phyloP scores from a whole-genome alignment of 2,888 invertebrate species.

The Drosophila nr. fundita region DNA sequence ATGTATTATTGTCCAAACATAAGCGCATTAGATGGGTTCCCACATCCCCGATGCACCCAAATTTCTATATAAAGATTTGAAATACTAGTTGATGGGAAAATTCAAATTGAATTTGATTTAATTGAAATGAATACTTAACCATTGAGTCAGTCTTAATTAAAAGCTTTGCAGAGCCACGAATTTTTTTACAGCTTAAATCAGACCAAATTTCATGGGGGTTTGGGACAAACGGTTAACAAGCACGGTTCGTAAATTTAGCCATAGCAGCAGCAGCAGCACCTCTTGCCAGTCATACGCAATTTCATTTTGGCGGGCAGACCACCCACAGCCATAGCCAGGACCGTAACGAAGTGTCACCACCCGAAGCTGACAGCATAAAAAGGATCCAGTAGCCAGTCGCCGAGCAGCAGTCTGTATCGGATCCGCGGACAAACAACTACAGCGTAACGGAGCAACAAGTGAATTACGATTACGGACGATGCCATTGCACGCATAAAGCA shows the following conservation, averaged over 20 bases:
- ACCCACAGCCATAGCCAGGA: slow-evolving; percentile 38
- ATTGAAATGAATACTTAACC: slow-evolving; percentile 8
- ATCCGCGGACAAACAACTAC: slow-evolving; percentile 38
- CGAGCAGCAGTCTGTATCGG: slow-evolving; percentile 59
- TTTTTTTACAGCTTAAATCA: slow-evolving; percentile 12
- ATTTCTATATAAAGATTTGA: background rate
- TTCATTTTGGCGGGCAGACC: slow-evolving; percentile 65
- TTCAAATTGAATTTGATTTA: background rate
- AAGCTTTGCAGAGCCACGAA: slow-evolving; percentile 13
- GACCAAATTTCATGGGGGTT: background rate
- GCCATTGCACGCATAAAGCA: slow-evolving; percentile 18
- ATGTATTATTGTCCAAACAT: background rate
- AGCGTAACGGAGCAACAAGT: slow-evolving; percentile 43
- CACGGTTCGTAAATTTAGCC: slow-evolving; percentile 14
- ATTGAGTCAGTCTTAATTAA: slow-evolving; percentile 44
- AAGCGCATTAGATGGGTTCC: background rate
- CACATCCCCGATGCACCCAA: background rate
- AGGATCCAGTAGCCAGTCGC: slow-evolving; percentile 36
- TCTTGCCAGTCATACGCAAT: slow-evolving; percentile 59
- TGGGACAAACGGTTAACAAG: slow-evolving; percentile 6
- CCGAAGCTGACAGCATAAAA: slow-evolving; percentile 66
- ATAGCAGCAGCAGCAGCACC: slow-evolving; percentile 13
- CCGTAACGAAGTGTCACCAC: slow-evolving; percentile 44
- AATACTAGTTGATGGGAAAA: background rate
- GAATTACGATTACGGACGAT: slow-evolving; percentile 3